phyloP scores from a whole-genome alignment of 2,113 vertebrate genomes.

The Circaetus gallicus region DNA sequence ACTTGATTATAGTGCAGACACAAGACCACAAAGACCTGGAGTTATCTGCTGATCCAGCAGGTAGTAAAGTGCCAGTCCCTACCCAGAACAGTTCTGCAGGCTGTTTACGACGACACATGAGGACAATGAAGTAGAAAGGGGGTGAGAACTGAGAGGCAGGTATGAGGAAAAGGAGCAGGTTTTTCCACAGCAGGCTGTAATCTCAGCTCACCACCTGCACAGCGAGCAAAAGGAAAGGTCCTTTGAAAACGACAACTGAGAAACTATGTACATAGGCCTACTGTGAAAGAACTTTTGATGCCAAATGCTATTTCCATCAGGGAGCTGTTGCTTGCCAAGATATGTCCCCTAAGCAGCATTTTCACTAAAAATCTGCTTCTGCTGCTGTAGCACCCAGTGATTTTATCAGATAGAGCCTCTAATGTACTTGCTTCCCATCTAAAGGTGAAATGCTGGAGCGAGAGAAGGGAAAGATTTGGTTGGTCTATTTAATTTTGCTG shows the following conservation, averaged over 20 bases:
- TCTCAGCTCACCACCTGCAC: conserved; percentile 32
- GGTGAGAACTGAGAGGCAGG: neutral
- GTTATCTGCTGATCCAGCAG: neutral
- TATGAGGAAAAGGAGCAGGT: neutral
- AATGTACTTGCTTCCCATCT: neutral
- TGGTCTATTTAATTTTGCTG: neutral
- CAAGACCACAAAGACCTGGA: neutral
- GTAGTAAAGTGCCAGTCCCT: neutral
- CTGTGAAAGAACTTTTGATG: conserved; percentile 9
- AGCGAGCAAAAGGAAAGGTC: neutral
- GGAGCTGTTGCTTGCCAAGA: conserved; percentile 24
- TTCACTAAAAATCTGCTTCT: neutral
- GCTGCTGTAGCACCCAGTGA: neutral
- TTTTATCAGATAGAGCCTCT: neutral
- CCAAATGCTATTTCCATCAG: conserved; percentile 21
- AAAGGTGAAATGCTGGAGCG: neutral
- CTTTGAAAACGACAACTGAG: conserved; percentile 16
- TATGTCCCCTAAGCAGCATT: neutral
- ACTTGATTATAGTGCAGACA: neutral
- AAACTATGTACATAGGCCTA: neutral
- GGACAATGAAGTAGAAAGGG: neutral
- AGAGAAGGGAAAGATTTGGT: neutral
- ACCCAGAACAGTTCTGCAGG: neutral
- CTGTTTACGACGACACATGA: rapidly evolving
- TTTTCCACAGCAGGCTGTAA: neutral